phyloP scores from a whole-genome alignment of 2,113 vertebrate genomes.

The Syngnathus typhle region DNA sequence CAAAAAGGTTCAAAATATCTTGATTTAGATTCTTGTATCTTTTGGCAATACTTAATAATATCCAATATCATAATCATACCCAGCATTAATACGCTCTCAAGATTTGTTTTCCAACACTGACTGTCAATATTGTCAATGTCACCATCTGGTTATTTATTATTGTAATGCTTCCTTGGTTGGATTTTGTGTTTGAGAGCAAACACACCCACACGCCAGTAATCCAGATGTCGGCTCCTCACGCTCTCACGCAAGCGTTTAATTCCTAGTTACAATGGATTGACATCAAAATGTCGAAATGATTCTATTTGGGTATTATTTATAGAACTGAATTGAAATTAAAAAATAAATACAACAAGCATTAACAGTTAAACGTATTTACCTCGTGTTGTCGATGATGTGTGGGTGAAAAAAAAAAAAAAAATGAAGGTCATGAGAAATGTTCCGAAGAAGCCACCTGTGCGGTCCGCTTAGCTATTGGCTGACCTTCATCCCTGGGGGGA shows the following conservation, averaged over 20 bases:
- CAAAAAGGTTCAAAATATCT: too few relatives aligned
- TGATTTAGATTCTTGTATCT: too few relatives aligned
- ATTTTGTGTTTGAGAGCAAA: conserved; percentile 31
- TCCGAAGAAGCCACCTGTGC: conserved; percentile 53
- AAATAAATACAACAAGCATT: not conserved
- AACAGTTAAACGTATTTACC: conserved; percentile 1
- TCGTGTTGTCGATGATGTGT: not conserved
- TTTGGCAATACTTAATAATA: too few relatives aligned
- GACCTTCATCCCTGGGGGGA: conserved; percentile 1
- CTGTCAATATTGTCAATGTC: conserved; percentile 32
- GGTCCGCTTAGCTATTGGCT: conserved; percentile 37
- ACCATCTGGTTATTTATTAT: conserved; percentile 49
- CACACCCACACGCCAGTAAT: conserved; percentile 21
- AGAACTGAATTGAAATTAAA: not conserved
- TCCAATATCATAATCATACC: too few relatives aligned
- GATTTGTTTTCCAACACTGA: not conserved
- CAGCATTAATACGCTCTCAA: conserved; percentile 9
- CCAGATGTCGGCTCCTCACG: conserved; percentile 56
- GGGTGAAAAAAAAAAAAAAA: too few relatives aligned
- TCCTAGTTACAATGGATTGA: conserved; percentile 22
- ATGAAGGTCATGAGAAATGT: conserved; percentile 61
- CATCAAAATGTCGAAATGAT: not conserved
- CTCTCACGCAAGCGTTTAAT: conserved; percentile 43
- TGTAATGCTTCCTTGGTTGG: conserved; percentile 15
- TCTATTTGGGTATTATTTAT: not conserved